Conservation (phyloP, 53 echinoderm and acorn worm genomes). For the Stichopus horrens region DNA sequence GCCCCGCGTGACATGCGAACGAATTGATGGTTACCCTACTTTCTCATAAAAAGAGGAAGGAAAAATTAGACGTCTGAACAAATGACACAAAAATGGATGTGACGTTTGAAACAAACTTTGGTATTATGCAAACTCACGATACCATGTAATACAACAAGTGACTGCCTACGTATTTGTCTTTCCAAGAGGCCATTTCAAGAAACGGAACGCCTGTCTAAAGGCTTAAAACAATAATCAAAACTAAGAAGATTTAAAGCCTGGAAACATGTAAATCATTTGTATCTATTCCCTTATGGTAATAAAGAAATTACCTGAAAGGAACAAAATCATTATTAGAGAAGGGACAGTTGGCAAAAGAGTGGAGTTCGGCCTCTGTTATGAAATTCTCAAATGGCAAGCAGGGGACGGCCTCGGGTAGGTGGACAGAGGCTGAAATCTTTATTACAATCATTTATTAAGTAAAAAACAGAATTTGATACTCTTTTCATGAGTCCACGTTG, state of each 20-base stretch:
- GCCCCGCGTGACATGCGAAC: neutral
- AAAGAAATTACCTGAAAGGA: constrained; percentile 1
- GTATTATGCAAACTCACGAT: constrained; percentile 6
- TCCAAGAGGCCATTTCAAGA: neutral
- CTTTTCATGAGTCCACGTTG: no score
- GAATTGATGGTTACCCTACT: constrained; percentile 10
- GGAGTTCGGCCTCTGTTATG: neutral
- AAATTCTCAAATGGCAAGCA: constrained; percentile 2
- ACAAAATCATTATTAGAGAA: constrained; percentile 11
- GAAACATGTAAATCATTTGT: constrained; percentile 8
- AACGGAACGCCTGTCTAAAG: neutral
- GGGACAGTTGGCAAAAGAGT: neutral
- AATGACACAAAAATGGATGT: neutral
- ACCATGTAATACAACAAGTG: constrained; percentile 1
- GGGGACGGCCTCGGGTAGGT: neutral
- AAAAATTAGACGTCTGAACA: neutral
- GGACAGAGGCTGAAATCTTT: no score
- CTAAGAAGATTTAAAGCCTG: neutral
- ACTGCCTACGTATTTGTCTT: neutral
- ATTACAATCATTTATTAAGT: no score
- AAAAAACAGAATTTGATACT: no score
- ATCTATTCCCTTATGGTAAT: constrained; percentile 5
- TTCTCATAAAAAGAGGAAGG: neutral
- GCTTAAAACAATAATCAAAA: neutral
- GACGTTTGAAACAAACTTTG: constrained; percentile 1